These are phyloP conservation scores for Gortyna flavago DNA, from an alignment of 2,888 invertebrate genomes.

Conservation along the genomic window DNA sequence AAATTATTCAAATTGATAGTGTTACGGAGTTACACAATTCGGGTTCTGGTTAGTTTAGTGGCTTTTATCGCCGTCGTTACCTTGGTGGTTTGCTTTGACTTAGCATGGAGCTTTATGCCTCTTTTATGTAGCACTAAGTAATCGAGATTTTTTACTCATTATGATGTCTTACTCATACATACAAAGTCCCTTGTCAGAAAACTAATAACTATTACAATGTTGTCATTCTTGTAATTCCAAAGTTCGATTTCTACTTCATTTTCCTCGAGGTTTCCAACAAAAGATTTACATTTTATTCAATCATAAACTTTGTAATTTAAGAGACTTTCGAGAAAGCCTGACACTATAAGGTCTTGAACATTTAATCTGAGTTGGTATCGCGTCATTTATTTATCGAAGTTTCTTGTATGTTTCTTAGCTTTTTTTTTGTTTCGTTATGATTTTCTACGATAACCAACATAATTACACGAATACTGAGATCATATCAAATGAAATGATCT, in stretches of 20 bases:
- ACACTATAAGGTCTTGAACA: not conserved
- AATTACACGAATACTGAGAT: not conserved
- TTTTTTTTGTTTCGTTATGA: too few relatives aligned
- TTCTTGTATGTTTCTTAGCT: not conserved
- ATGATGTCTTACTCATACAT: not conserved
- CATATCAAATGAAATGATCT: too few relatives aligned
- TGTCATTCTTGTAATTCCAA: not conserved
- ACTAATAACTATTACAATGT: conserved; percentile 13
- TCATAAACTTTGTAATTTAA: conserved; percentile 5
- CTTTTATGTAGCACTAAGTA: not conserved
- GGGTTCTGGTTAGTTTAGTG: not conserved
- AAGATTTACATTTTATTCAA: conserved; percentile 11
- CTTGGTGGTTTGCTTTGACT: too few relatives aligned
- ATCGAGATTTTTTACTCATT: not conserved
- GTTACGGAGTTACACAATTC: too few relatives aligned
- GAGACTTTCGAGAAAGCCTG: not conserved
- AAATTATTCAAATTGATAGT: too few relatives aligned
- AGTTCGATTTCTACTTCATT: conserved; percentile 1
- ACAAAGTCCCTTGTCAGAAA: not conserved
- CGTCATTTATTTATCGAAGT: not conserved
- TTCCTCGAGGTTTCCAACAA: conserved; percentile 30
- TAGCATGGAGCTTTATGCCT: not conserved
- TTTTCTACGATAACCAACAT: not conserved
- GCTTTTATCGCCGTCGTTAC: not conserved
- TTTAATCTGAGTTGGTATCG: not conserved